Percentiles rank a stretch among this genome's conserved stretches.
Conservation (phyloP, 2,797 vertebrate genomes). For the Lacerta agilis region DNA sequence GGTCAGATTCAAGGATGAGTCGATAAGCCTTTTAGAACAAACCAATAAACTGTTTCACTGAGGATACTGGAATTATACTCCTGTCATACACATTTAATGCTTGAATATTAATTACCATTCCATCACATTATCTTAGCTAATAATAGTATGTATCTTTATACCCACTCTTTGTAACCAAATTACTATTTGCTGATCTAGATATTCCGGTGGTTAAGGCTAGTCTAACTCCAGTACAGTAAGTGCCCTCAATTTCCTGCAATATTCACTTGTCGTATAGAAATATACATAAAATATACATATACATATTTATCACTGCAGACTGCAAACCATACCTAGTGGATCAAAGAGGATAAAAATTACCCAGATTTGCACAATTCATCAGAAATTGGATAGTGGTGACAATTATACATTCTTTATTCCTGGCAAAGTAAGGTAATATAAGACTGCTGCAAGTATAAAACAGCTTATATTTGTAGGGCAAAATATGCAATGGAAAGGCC, state of each 20-base stretch:
- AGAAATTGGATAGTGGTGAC: background rate
- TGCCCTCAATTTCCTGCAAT: background rate
- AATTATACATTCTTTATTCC: background rate
- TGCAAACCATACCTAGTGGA: background rate
- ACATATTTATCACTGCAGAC: background rate
- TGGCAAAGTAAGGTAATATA: background rate
- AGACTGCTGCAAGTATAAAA: background rate
- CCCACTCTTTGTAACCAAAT: background rate
- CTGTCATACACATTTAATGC: background rate
- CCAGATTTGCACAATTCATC: background rate
- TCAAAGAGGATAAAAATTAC: background rate
- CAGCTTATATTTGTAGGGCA: background rate
- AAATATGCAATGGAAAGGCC: background rate
- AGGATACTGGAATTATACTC: background rate
- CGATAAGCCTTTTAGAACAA: conserved; percentile 7
- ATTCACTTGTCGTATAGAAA: background rate
- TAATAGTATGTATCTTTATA: background rate
- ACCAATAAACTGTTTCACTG: conserved; percentile 6
- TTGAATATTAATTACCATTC: background rate
- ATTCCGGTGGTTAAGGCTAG: background rate
- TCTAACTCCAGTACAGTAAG: background rate
- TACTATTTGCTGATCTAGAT: background rate
- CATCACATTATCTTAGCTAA: background rate
- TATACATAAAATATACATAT: too few species aligned
- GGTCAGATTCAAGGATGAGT: conserved; percentile 38